Evolutionary conservation across 2,113 vertebrate genomes (phyloP).

Genomic region (Microcebus jonahi): DNA sequence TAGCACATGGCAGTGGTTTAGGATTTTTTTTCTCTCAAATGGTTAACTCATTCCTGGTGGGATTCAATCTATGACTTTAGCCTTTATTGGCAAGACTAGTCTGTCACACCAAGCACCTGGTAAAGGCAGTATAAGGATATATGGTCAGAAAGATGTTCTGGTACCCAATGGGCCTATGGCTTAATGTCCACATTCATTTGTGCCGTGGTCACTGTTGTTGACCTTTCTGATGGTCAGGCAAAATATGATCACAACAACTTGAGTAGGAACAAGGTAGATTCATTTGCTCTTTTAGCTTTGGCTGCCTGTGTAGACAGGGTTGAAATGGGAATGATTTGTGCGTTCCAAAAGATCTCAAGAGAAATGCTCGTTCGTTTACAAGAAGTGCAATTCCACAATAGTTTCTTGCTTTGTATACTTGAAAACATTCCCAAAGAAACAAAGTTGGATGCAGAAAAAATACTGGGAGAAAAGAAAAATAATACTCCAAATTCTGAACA

Average conservation of each 20-base stretch:
- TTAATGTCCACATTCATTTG: neutral
- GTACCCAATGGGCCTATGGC: too few relatives aligned
- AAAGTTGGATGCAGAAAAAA: conserved; percentile 81
- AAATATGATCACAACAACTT: neutral
- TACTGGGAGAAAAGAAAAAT: conserved; percentile 82
- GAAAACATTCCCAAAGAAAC: conserved; percentile 85
- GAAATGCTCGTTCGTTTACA: conserved; percentile 76
- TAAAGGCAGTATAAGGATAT: conserved; percentile 70
- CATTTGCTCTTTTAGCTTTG: conserved; percentile 25
- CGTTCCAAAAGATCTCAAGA: conserved; percentile 68
- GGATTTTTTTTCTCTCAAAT: neutral
- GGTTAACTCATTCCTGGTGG: neutral
- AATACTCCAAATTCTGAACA: conserved; percentile 85
- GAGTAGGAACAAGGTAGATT: neutral
- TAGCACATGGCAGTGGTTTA: neutral
- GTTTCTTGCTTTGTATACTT: conserved; percentile 78
- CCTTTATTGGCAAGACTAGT: conserved; percentile 34
- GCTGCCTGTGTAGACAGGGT: neutral
- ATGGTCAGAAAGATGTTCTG: neutral
- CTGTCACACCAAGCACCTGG: conserved; percentile 31
- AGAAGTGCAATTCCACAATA: conserved; percentile 73
- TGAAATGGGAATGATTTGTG: conserved; percentile 30
- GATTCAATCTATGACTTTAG: conserved; percentile 43
- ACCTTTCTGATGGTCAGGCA: neutral
- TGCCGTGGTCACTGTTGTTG: neutral